Evolutionary conservation across 1,140 invertebrate genomes (phyloP), one percentile per base, ranked within the genome.

Genomic region (Apocrypta bakeri): DNA sequence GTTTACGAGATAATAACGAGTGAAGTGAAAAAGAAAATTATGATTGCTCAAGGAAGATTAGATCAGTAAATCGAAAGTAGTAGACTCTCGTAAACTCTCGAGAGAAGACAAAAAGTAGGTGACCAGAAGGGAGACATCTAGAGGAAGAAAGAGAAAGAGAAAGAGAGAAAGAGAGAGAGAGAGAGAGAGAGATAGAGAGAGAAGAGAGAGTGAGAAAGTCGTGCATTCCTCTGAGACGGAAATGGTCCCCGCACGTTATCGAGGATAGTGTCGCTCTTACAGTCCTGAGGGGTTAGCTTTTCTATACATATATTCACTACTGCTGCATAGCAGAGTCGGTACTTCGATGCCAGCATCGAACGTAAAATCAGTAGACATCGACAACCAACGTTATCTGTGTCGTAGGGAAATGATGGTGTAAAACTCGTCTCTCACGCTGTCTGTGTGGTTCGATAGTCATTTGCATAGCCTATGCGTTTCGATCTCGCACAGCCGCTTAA

Each of bases 391-490:
- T 12, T 14, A 12, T 31, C 31, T 31, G 66, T 29, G 29, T 21
- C 33, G 68, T 83, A 79, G 82, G n/a, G 79, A 84, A 85, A 86
- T 83, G 84, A 86, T 83, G 83, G 81, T 85, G 79, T 87, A 87
- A 88, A 87, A 88, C 84, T 84, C 79, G 72, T 77, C 83, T 48
- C 37, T 48, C 37, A 14, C 29, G 7, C 21, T n/a, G 27, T 71
- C 31, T 14, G 17, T 81, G 78, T 82, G 82, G 86, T 81, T 87
- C 85, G 85, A 89, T 88, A 86, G 84, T 84, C 79, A 86, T 89
- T 88, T 88, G 86, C 88, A 89, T 88, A 86, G 74, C 73, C 73
- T 86, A 87, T 88, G 85, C 81, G 84, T 79, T 89, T 88, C 87
- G 87, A 88, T 88, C 84, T 87, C 84, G 83, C 78, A 77, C 48